Base-by-base conservation (phyloP, 2,888 invertebrate species). In the Zhengitettix transpicula region DNA sequence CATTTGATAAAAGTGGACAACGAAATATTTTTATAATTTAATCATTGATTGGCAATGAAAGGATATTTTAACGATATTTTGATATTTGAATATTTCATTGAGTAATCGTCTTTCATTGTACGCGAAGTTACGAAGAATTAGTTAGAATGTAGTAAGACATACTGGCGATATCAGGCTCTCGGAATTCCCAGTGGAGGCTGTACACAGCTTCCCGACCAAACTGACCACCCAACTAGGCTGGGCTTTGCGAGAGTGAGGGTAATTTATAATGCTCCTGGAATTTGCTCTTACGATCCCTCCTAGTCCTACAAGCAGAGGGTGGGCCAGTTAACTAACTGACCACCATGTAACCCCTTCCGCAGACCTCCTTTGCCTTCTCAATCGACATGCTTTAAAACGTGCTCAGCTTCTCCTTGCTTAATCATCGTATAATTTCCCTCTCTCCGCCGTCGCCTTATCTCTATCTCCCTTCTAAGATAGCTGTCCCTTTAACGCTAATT, bases 231-330 rank as follows among this genome's bases (percentile, higher is more conserved):
- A 28, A 28, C 58, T 15, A n/a, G 51, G 40, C n/a, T 16, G 56
- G 56, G 59, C 59, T 59, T 59, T 57, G 54, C n/a, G 58, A 61
- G 61, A 58, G 56, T 47, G 56, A 53, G 56, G 56, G 41, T 61
- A 61, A 58, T 61, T 61, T 58, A 61, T 59, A 59, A 54, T 59
- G 59, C 57, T 57, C 56, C 52, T 58, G 61, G 61, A 61, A 61
- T 61, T 55, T 41, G 40, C 55, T 12, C 40, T 14, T 41, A 8
- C 41, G 9, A n/a, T 40, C 55, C 55, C 17, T 40, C 41, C 14
- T 40, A 41, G 12, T 14, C 55, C 51, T 40, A 52, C 59, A 55
- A 52, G 55, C 55, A 42, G 55, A 56, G 59, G 59, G 59, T 41
- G 55, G 59, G 40, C 44, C 40, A 40, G 15, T 40, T 56, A 56